These are phyloP conservation scores for Mustela nigripes DNA, from an alignment of 2,113 vertebrate genomes.

Conservation along the genomic window DNA sequence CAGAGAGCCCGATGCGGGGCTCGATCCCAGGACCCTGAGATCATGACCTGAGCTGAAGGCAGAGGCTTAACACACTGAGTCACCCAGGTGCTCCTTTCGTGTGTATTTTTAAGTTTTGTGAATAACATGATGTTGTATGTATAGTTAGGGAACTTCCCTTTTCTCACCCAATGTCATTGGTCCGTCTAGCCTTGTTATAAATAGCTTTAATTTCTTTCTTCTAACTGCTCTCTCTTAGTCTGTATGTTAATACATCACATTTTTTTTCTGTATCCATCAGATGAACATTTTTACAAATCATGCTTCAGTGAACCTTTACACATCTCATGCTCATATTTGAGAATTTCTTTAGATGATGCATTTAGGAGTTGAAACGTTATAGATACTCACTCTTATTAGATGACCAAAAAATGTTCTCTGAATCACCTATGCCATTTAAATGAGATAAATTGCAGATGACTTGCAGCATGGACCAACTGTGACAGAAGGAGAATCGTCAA, in stretches of 20 bases:
- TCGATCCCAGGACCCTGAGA: too few species aligned
- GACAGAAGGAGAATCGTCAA: background rate
- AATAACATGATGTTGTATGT: background rate
- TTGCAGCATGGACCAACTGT: background rate
- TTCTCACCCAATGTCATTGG: background rate
- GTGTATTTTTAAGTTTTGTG: background rate
- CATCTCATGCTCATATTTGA: background rate
- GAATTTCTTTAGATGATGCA: background rate
- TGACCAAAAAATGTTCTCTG: background rate
- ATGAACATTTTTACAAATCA: background rate
- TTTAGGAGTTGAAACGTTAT: background rate
- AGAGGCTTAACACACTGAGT: too few species aligned
- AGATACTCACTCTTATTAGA: background rate
- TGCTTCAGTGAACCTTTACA: background rate
- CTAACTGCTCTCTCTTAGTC: background rate
- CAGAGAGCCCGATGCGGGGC: too few species aligned
- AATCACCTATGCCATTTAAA: background rate
- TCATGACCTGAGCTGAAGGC: too few species aligned
- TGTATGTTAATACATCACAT: too few species aligned
- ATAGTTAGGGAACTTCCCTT: background rate
- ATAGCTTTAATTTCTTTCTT: background rate
- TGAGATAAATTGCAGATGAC: background rate
- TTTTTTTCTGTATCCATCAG: background rate
- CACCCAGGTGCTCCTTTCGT: background rate
- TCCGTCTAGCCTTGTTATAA: background rate